Base-by-base conservation (phyloP, 2,888 invertebrate species). In the Sthenelais limicola region DNA sequence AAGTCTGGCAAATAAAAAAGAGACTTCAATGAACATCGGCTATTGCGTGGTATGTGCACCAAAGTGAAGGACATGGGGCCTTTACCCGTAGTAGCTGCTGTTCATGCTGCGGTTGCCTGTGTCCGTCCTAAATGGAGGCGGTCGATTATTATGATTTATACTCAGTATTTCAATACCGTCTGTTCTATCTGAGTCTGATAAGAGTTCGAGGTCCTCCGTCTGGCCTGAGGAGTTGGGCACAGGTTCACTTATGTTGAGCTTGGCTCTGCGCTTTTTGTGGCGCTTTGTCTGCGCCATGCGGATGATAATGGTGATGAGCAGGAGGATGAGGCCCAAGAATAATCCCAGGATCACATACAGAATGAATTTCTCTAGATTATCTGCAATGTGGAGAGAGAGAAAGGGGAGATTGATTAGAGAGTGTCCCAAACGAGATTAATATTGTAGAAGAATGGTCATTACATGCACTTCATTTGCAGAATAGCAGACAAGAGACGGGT, bases 291-390 rank as follows among this genome's bases (percentile, higher is more conserved):
- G 54, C 43, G 52, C 67, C 58, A 77, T 52, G 35, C 75, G 56
- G 52, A 51, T 66, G n/a, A 75, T 73, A 32, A 77, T 67, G 43
- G 67, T 69, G 32, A 71, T 52, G 15, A 75, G 72, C 43, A 75
- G 51, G 24, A 68, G 62, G 32, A 75, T 75, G 32, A 75, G 43
- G 21, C 77, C 77, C 18, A 72, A 9, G 49, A 68, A 70, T 33
- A 77, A 51, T 32, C 73, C 75, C 21, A 77, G 52, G 30, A 75
- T 30, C 43, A 77, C 38, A 68, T 77, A 77, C 52, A 77, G 54
- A 43, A 73, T 73, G 68, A 77, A 74, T 47, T 75, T 75, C 68
- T 77, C 77, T 26, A 62, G 49, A 48, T 77, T 77, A 24, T 66
- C 77, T 77, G 74, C 2, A 70, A 33, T 21, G n/a, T n/a, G n/a